Percentiles rank a stretch among this genome's conserved stretches.
phyloP scores from a whole-genome alignment of 2,888 invertebrate species.

The Stegophylla sp. region DNA sequence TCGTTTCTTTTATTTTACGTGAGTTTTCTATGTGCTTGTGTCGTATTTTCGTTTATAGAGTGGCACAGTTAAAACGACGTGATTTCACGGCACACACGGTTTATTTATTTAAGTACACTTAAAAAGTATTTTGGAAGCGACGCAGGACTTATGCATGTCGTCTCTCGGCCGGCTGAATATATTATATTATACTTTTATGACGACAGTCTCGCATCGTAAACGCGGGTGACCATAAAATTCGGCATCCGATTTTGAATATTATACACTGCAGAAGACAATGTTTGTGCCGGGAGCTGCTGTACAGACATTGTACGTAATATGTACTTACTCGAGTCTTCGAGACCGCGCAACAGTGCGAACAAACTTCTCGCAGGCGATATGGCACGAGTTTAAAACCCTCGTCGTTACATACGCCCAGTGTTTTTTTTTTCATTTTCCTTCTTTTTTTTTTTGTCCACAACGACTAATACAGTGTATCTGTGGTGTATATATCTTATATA shows the following conservation, averaged over 20 bases:
- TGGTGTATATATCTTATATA: no score
- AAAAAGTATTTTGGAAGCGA: no score
- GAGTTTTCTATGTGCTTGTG: background rate
- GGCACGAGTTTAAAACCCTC: background rate
- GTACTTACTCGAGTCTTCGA: background rate
- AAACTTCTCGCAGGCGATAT: slow-evolving; percentile 4
- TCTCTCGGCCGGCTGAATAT: no score
- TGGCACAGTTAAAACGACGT: background rate
- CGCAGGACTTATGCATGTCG: no score
- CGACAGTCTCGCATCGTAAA: background rate
- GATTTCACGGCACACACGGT: background rate
- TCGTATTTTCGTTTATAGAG: background rate
- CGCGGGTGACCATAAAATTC: background rate
- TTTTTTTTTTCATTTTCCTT: background rate
- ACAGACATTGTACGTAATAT: background rate
- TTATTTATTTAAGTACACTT: no score
- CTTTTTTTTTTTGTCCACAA: background rate
- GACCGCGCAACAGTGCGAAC: background rate
- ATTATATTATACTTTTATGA: background rate
- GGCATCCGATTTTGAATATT: no score
- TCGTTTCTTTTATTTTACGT: background rate
- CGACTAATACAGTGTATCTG: no score
- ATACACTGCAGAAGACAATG: background rate
- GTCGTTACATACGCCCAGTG: background rate
- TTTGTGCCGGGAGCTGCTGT: background rate